phyloP scores from a whole-genome alignment of 2,797 vertebrate genomes.

The Hippopotamyrus pictus region DNA sequence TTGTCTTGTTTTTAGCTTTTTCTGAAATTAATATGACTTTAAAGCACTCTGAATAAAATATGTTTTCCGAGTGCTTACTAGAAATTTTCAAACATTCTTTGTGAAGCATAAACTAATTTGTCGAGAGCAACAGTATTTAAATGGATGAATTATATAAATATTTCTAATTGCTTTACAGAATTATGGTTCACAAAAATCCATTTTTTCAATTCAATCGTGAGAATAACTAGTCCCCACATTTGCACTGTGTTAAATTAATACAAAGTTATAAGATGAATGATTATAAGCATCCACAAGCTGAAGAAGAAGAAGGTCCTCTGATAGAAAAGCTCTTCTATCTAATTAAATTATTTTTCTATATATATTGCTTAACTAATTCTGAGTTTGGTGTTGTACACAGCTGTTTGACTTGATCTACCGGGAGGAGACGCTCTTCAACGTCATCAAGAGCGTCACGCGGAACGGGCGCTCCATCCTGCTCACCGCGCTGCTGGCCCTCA shows the following conservation, averaged over 20 bases:
- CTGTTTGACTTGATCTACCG: constrained; percentile 95
- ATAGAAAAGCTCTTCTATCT: neutral
- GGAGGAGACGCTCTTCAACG: constrained; percentile 92
- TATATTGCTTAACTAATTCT: neutral
- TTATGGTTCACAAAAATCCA: neutral
- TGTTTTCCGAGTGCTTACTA: neutral
- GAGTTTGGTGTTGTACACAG: constrained; percentile 45
- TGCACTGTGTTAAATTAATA: neutral
- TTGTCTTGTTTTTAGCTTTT: neutral
- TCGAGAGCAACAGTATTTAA: neutral
- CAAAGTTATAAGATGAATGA: neutral
- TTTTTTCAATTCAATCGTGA: neutral
- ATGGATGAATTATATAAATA: neutral
- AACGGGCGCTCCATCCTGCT: constrained; percentile 94
- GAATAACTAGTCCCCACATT: neutral
- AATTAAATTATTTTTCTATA: neutral
- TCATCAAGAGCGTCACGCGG: constrained; percentile 92
- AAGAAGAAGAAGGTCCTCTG: neutral
- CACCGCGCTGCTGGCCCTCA: constrained; percentile 91
- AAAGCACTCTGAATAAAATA: neutral
- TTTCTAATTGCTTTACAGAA: neutral
- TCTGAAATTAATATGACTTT: neutral
- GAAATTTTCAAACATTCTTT: neutral
- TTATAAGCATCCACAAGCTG: neutral
- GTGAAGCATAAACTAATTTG: neutral